Conservation (phyloP, 2,888 invertebrate species). For the Melitaea athalia region DNA sequence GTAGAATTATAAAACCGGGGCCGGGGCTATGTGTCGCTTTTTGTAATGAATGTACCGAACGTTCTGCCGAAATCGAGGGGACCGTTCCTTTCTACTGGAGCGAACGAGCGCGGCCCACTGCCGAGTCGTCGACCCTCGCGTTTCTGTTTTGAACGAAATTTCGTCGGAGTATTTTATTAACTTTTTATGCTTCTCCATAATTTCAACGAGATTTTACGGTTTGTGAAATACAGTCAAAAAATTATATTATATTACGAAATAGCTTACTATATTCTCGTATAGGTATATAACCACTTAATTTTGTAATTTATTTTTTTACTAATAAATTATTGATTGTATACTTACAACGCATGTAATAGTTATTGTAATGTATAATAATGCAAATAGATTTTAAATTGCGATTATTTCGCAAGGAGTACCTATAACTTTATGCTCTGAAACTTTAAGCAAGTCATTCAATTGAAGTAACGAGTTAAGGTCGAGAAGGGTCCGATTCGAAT, state of each 20-base stretch:
- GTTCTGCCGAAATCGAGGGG: slow-evolving; percentile 50
- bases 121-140: slow-evolving; percentile 56
- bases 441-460: slow-evolving; percentile 28
- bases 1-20: slow-evolving; percentile 79
- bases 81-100: slow-evolving; percentile 55
- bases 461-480: slow-evolving; percentile 39
- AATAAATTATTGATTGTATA: not conserved
- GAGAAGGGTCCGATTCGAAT: slow-evolving; percentile 60
- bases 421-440: slow-evolving; percentile 15
- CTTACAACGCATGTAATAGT: too few relatives aligned
- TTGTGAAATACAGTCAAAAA: slow-evolving; percentile 21
- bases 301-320: not conserved
- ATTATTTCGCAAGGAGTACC: slow-evolving; percentile 7
- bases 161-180: slow-evolving; percentile 35
- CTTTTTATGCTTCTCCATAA: slow-evolving; percentile 30
- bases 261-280: not conserved
- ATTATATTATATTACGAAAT: not conserved
- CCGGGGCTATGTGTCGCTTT: slow-evolving; percentile 77
- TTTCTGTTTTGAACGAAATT: slow-evolving; percentile 50
- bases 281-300: not conserved
- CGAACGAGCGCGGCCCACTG: slow-evolving; percentile 43
- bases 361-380: too few relatives aligned
- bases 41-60: slow-evolving; percentile 75
- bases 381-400: not conserved
- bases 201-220: slow-evolving; percentile 31